Conservation (phyloP, 2,113 vertebrate genomes). For the Marcusenius ussheri region DNA sequence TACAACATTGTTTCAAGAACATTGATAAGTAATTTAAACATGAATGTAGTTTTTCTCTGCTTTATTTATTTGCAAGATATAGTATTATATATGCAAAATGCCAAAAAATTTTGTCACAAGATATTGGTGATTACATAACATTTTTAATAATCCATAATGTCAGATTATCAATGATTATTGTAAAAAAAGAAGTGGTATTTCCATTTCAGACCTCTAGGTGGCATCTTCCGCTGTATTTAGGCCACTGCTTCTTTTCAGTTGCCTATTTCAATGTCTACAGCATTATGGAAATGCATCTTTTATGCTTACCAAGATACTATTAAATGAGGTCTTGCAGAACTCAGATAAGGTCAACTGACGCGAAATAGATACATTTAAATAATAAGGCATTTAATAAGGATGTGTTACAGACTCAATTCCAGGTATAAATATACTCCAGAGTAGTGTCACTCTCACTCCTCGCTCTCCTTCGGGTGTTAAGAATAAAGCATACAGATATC, state of each 20-base stretch:
- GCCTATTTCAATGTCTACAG: neutral
- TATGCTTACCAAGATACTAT: neutral
- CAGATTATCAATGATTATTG: neutral
- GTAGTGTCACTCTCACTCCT: neutral
- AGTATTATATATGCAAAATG: neutral
- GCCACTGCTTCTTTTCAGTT: neutral
- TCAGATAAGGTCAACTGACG: neutral
- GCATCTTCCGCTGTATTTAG: neutral
- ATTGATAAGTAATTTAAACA: neutral
- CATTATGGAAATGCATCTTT: neutral
- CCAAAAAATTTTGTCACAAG: neutral
- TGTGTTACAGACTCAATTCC: neutral
- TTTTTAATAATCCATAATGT: neutral
- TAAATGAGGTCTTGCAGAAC: neutral
- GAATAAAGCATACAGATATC: neutral
- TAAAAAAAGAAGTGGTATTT: neutral
- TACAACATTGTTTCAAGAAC: neutral
- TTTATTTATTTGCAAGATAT: neutral
- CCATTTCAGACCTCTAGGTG: constrained; percentile 5
- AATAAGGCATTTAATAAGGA: neutral
- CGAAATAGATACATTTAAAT: neutral
- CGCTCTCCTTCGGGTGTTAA: neutral
- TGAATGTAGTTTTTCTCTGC: neutral
- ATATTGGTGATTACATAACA: neutral
- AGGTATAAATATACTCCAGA: neutral